Evolutionary conservation across 2,113 vertebrate genomes (phyloP).

Genomic region (Gopherus evgoodei): DNA sequence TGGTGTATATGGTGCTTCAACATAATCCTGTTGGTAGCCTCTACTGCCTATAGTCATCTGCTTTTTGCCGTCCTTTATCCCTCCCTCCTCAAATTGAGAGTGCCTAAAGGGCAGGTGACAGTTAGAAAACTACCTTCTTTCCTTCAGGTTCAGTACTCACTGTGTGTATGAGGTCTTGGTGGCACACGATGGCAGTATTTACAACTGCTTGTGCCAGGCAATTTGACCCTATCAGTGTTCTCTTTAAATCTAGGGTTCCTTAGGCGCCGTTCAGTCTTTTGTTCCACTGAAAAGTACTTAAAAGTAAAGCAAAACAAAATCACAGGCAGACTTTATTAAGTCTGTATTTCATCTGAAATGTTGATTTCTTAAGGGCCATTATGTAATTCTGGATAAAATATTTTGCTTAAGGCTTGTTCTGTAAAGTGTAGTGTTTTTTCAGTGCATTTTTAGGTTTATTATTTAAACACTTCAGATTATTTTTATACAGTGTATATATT

Average conservation of each 20-base stretch:
- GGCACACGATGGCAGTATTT: neutral
- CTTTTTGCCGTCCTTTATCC: neutral
- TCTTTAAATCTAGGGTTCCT: neutral
- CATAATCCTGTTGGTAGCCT: neutral
- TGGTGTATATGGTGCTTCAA: neutral
- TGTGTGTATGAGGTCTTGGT: neutral
- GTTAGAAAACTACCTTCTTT: neutral
- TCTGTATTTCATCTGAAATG: neutral
- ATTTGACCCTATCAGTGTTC: neutral
- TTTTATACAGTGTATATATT: conserved; percentile 4
- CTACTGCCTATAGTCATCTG: neutral
- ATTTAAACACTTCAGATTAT: conserved; percentile 9
- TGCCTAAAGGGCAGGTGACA: neutral
- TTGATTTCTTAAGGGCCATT: neutral
- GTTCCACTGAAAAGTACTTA: neutral
- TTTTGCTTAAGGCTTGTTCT: neutral
- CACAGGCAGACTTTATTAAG: neutral
- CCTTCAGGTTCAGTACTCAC: neutral
- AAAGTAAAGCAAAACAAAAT: neutral
- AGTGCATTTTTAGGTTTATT: conserved; percentile 5
- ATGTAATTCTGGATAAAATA: neutral
- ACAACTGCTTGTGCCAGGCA: neutral
- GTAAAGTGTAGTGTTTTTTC: neutral
- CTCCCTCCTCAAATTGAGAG: neutral
- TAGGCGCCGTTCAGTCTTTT: neutral